phyloP scores from a whole-genome alignment of 1,140 invertebrate species.

The Bilobella aurantiaca region DNA sequence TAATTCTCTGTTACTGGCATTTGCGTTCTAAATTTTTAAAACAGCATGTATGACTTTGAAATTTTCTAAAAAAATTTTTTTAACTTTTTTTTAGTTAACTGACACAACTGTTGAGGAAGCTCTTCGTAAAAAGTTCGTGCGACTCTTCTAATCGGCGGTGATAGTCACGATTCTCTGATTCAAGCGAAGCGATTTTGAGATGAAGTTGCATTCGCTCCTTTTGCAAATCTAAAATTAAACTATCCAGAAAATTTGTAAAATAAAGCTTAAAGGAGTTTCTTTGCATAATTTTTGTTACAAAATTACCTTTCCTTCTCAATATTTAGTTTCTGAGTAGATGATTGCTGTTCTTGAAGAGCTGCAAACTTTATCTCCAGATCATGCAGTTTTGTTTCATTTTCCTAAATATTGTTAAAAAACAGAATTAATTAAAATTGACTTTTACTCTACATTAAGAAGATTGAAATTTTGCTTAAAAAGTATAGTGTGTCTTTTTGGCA shows the following conservation, averaged over 20 bases:
- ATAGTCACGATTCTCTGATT: not conserved
- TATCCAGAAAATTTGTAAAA: not conserved
- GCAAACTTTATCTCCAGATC: not conserved
- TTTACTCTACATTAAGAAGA: no score
- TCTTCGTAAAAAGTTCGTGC: not conserved
- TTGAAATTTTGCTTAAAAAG: no score
- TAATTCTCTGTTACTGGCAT: not conserved
- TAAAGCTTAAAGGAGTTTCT: not conserved
- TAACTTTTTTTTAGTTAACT: not conserved
- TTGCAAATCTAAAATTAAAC: not conserved
- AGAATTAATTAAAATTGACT: not conserved
- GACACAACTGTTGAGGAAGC: not conserved
- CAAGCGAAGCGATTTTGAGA: not conserved
- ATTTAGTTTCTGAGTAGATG: not conserved
- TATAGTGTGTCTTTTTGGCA: no score
- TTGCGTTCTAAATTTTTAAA: no score
- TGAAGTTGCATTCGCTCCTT: not conserved
- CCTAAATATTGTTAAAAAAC: not conserved
- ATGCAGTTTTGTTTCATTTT: conserved; percentile 1
- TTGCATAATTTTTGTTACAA: not conserved
- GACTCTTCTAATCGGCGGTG: not conserved
- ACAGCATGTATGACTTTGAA: no score
- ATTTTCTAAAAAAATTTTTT: not conserved
- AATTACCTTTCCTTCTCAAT: conserved; percentile 9
- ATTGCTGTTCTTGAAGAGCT: not conserved